Conservation (phyloP, 2,797 vertebrate species). For the Clarias platycephalus region DNA sequence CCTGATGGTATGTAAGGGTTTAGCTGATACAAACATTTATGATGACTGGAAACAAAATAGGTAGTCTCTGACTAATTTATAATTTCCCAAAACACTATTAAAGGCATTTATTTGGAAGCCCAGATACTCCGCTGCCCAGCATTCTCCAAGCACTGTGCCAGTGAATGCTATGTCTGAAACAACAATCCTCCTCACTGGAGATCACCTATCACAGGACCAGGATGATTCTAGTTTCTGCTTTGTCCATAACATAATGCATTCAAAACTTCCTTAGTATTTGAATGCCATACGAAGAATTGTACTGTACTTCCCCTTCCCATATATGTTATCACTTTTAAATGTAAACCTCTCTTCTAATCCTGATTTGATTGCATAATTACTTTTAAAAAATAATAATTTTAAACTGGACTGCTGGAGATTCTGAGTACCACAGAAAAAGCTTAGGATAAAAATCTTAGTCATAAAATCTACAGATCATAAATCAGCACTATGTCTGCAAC, state of each 20-base stretch:
- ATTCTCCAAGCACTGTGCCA: neutral
- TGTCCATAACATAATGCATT: neutral
- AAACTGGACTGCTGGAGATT: neutral
- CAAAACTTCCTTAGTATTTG: neutral
- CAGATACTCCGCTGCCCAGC: neutral
- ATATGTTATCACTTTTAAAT: constrained; percentile 48
- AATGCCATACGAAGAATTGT: constrained; percentile 27
- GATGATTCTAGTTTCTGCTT: neutral
- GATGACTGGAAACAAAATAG: neutral
- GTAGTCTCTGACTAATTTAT: neutral
- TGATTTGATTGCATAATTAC: neutral
- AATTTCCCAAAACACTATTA: neutral
- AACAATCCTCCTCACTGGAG: neutral
- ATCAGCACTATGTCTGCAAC: no score
- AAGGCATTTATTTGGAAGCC: neutral
- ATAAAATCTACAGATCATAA: no score
- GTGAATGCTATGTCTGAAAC: neutral
- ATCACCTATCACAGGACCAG: neutral
- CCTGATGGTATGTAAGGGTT: neutral
- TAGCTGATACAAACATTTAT: neutral
- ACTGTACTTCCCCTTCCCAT: constrained; percentile 43
- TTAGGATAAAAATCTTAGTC: neutral
- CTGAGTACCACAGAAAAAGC: neutral
- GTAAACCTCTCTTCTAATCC: constrained; percentile 10
- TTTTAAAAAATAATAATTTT: neutral